Evolutionary conservation across 1,140 invertebrate species (phyloP), one percentile per base, ranked within the genome.

Genomic region (Uloborus diversus): DNA sequence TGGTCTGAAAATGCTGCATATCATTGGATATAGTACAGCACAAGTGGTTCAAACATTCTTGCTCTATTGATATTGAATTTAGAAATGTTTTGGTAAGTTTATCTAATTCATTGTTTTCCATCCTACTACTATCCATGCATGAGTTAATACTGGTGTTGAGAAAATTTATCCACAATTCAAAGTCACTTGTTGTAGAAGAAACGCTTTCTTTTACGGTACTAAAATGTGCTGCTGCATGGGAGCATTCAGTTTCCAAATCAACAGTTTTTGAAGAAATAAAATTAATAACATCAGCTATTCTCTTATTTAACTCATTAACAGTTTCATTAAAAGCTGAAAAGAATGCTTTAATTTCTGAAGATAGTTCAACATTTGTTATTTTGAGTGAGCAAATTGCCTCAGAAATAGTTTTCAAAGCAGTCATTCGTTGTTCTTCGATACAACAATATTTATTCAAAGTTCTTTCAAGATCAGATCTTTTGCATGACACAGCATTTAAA

Each of bases 81-180:
- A 53, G 51, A 53, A 14, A 53, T 3, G 51, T 17, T 3, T 53
- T 14, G 1, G 25, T 20, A 53, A 53, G 7, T 7, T 14, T 53
- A 53, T 20, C 9, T 20, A 11, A 14, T 17, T 68, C 65, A 53
- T 51, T 68, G 25, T 9, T 51, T n/a, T 30, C 23, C n/a, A n/a
- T 68, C 25, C 27, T n/a, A n/a, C n/a, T n/a, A n/a, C n/a, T n/a
- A n/a, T n/a, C n/a, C n/a, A n/a, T n/a, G n/a, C n/a, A n/a, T n/a
- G n/a, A n/a, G n/a, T n/a, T n/a, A n/a, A n/a, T n/a, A 42, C 30
- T 9, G 28, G n/a, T 27, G 17, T 11, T 25, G 28, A 13, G 9
- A 75, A 64, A 47, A 9, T 30, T 23, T 17, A 51, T n/a, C 59
- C 59, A 75, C 3, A 62, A 17, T 1, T 59, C 25, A 17, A 75